Evolutionary conservation across 2,797 vertebrate species (phyloP).

Genomic region (Monodelphis domestica): DNA sequence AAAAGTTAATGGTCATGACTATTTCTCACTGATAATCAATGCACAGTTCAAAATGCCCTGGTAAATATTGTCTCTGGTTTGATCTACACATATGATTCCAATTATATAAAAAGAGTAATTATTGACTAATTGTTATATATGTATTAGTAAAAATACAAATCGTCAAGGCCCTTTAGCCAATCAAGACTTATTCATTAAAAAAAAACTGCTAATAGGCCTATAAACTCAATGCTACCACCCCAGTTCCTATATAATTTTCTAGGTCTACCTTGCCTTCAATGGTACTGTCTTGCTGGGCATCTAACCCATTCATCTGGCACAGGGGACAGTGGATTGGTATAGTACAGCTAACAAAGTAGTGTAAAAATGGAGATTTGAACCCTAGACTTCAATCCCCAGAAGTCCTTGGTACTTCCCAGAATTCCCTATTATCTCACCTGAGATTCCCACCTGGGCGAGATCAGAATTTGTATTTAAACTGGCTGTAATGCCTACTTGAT

Average conservation of each 20-base stretch:
- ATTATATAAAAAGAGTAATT: conserved; percentile 57
- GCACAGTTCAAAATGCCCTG: conserved; percentile 50
- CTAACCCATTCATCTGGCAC: background rate
- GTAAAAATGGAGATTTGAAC: too few relatives aligned
- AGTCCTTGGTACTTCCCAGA: too few relatives aligned
- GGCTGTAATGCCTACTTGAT: too few relatives aligned
- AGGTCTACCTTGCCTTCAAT: conserved; percentile 46
- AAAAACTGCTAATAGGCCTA: conserved; percentile 66
- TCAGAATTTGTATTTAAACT: too few relatives aligned
- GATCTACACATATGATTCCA: conserved; percentile 57
- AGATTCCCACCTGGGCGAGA: too few relatives aligned
- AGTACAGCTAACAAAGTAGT: background rate
- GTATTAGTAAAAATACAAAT: conserved; percentile 49
- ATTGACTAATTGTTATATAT: conserved; percentile 25
- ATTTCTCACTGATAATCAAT: conserved; percentile 54
- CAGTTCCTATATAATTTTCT: conserved; percentile 53
- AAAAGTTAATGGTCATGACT: too few relatives aligned
- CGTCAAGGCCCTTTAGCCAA: conserved; percentile 51
- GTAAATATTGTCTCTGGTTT: conserved; percentile 36
- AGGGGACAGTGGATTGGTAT: background rate
- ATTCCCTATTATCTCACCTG: too few relatives aligned
- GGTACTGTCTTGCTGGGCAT: conserved; percentile 13
- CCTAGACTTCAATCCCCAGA: too few relatives aligned
- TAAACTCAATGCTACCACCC: conserved; percentile 54
- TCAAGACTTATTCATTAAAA: conserved; percentile 53